Evolutionary conservation across 2,888 invertebrate species (phyloP), one percentile per base, ranked within the genome.

Genomic region (Cremastinae sp.): DNA sequence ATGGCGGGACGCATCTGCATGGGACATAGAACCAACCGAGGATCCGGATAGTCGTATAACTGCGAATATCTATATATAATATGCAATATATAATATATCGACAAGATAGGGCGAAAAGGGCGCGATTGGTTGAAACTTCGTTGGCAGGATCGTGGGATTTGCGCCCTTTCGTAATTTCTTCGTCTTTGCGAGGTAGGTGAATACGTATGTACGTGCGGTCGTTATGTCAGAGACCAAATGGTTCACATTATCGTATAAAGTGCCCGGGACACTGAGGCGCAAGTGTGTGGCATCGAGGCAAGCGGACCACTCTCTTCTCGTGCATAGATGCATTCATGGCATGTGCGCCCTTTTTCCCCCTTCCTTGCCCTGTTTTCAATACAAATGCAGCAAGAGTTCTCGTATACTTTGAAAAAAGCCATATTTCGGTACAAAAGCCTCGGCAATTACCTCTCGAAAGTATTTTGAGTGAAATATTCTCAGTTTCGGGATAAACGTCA

Each of bases 161-260:
- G 14, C 56, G 56, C 37, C 56, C 12, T 47, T 66, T 35, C 16
- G 37, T 18, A 9, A 37, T 16, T n/a, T 16, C 14, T 10, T 10
- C 22, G 47, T 35, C 16, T 45, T 28, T n/a, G n/a, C n/a, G n/a
- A n/a, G n/a, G 10, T 45, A 47, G 47, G 39, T 22, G 58, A 62
- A 49, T 58, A 61, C 39, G 61, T 69, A 73, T 47, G 78, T 35
- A 43, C 45, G 20, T 45, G 53, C 64, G 74, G 70, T 83, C 78
- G 79, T 81, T 84, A 79, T 53, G 73, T 74, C 69, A 75, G 78
- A 78, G 74, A 80, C 80, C 78, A 79, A 83, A 79, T 80, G 78
- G 74, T 66, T 78, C 72, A 70, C 80, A 81, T 83, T 83, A 83
- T 82, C 81, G 76, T 82, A 82, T 80, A 81, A 83, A 80, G 77